Evolutionary conservation across 2,797 vertebrate genomes (phyloP), one percentile per base, ranked within the genome.

Genomic region (Trachurus trachurus): DNA sequence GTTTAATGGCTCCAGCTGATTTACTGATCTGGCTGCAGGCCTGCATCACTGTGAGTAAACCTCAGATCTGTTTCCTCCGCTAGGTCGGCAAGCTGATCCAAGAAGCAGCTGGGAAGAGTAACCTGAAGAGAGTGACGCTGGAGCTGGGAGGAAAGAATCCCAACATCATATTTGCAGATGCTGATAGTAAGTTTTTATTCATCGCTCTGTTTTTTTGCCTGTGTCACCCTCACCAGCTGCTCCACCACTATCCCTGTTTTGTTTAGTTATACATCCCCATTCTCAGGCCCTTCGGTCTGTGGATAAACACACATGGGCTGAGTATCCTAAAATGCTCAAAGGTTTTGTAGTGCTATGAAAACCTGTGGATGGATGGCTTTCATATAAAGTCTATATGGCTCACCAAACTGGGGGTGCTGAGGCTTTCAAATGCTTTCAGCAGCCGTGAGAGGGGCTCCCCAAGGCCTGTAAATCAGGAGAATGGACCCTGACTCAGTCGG

Each of bases 151-250:
- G 98, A 78, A 99, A 99, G 95, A 99, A 96, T 91, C 98, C 98
- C 84, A 99, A 99, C 94, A 99, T 99, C 90, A 98, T 99, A 94
- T 99, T 99, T 87, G 98, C 98, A 93, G 98, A 99, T 95, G 97
- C 98, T 52, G 98, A 99, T 88, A 94, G 98, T 99, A 96, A 97
- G 98, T 96, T 89, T 66, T 87, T 87, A 88, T 74, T 79, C 66
- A 76, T 63, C 71, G 76, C 78, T 74, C 74, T 70, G 81, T 26
- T 81, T 89, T 26, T 81, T 89, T 83, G 80, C 70, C 68, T 68
- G n/a, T n/a, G 45, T 74, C 70, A 50, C 22, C 76, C 71, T 88
- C 78, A 74, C 52, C 79, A 80, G 86, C 83, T 89, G 88, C 74
- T 87, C 73, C n/a, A 9, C 52, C 78, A 81, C 58, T 39, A 21